Evolutionary conservation across 2,113 vertebrate species (phyloP), one percentile per base, ranked within the genome.

Genomic region (Cebidichthys violaceus): DNA sequence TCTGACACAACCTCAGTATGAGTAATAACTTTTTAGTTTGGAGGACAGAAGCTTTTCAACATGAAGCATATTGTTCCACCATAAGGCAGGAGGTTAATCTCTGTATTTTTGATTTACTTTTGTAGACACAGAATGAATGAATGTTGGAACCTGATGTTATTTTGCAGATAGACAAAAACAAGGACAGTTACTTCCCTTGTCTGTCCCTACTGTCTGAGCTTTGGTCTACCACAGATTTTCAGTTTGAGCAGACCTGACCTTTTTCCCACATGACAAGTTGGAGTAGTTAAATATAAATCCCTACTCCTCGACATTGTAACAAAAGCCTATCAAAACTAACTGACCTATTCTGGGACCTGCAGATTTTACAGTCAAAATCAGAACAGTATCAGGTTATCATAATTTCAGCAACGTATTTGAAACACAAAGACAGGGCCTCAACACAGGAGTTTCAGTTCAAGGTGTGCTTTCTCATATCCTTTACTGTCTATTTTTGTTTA

Each of bases 391-490:
- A 70, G 1, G 8, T 13, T 59, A 59, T 60, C 14, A 43, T 0
- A 69, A 68, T 82, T 84, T 79, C 41, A 62, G 9, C 35, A 62
- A 61, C 50, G 14, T 61, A 41, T 50, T 29, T 77, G n/a, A 85
- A 62, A 81, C 45, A 47, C 22, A 54, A 9, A 22, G 61, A 74
- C n/a, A 7, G 57, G 43, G 22, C 72, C 77, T 78, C 45, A 4
- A 35, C 31, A 8, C 35, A 35, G 29, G 52, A 75, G 89, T 93
- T 92, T 94, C 93, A 92, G 62, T 92, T 93, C 91, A 87, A 91
- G 47, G 76, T 87, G 85, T 79, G 20, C 67, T 88, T 92, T 92
- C 67, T 90, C 93, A 92, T 77, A 90, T 94, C 93, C 90, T 82
- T 54, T 86, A 60, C 75, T 37, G 9, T 57, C 10, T 69, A 52